Evolutionary conservation across 2,888 invertebrate species (phyloP).

Genomic region (Plebejus argus): DNA sequence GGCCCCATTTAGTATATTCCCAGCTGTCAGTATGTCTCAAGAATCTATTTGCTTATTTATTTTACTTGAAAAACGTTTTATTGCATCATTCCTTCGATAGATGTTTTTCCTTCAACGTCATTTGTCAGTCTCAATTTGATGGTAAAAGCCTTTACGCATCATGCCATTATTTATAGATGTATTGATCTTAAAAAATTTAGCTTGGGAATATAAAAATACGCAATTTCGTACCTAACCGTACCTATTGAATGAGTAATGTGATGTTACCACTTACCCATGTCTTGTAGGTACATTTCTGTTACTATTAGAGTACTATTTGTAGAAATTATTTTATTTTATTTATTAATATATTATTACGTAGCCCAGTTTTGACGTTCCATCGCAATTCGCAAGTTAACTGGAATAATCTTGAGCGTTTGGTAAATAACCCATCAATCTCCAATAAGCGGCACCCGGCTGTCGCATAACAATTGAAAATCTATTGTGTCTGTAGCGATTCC

Average conservation of each 20-base stretch:
- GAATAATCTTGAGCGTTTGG: too few relatives aligned
- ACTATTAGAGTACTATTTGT: background rate
- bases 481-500: too few relatives aligned
- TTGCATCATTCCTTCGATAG: constrained; percentile 57
- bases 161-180: constrained; percentile 43
- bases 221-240: background rate
- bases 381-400: too few relatives aligned
- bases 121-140: constrained; percentile 69
- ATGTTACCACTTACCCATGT: background rate
- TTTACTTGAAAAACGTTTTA: constrained; percentile 55
- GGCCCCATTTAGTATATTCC: too few relatives aligned
- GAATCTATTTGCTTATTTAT: constrained; percentile 38
- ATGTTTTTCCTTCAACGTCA: constrained; percentile 57
- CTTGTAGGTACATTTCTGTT: background rate
- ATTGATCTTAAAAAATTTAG: constrained; percentile 24
- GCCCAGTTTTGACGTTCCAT: too few relatives aligned
- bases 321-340: too few relatives aligned
- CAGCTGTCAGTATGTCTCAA: constrained; percentile 38
- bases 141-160: constrained; percentile 56
- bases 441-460: too few relatives aligned
- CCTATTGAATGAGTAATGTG: background rate
- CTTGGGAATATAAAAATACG: constrained; percentile 12
- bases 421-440: too few relatives aligned
- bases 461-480: too few relatives aligned
- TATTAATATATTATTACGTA: too few relatives aligned